Evolutionary conservation across 2,113 vertebrate species (phyloP).

Genomic region (Heloderma charlesbogerti): DNA sequence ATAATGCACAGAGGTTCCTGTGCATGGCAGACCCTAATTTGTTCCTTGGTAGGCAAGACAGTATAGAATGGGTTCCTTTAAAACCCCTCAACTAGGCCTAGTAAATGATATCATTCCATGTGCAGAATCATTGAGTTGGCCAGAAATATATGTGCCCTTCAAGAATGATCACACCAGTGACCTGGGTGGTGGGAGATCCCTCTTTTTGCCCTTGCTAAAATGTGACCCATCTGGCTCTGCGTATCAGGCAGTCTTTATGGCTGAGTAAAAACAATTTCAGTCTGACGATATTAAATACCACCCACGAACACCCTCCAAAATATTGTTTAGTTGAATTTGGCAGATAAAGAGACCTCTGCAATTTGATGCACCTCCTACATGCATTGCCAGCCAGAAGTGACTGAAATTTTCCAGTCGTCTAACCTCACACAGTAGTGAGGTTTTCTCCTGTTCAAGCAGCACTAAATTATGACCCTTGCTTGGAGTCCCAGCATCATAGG

Average conservation of each 20-base stretch:
- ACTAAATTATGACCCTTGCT: neutral
- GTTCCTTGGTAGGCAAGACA: no score
- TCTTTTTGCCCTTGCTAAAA: neutral
- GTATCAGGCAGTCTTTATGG: conserved; percentile 30
- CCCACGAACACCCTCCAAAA: conserved; percentile 43
- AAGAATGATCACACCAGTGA: no score
- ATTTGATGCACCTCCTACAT: neutral
- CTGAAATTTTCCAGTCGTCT: neutral
- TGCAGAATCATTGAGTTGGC: no score
- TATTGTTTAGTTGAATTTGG: conserved; percentile 2
- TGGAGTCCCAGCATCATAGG: neutral
- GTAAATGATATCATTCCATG: no score
- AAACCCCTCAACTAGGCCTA: no score
- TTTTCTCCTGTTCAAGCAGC: neutral
- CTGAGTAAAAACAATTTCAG: conserved; percentile 40
- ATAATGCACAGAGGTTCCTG: no score
- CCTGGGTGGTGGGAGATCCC: no score
- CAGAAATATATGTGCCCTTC: no score
- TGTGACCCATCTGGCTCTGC: neutral
- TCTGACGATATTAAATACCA: neutral
- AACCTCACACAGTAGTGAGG: neutral
- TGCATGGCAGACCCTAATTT: no score
- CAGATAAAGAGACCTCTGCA: conserved; percentile 29
- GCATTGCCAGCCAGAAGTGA: conserved; percentile 17
- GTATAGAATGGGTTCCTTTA: no score